Percentiles rank a stretch among this genome's conserved stretches.
Conservation (phyloP, 1,140 invertebrate genomes). For the Drosophila aff. region DNA sequence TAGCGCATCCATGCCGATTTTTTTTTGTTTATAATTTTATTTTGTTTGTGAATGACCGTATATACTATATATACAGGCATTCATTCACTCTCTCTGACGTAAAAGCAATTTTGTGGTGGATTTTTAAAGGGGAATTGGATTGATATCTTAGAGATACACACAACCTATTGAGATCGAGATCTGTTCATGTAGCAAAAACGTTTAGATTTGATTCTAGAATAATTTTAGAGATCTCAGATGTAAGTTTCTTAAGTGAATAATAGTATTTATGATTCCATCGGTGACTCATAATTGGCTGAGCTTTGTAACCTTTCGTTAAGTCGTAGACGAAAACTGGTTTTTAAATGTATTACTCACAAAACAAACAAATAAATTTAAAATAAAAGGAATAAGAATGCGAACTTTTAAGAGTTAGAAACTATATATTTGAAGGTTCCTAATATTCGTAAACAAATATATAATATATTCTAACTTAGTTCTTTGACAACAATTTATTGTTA, state of each 20-base stretch:
- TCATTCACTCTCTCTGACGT: slow-evolving; percentile 25
- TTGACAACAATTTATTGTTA: not conserved
- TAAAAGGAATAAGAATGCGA: not conserved
- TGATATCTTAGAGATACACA: slow-evolving; percentile 12
- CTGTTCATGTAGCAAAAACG: not conserved
- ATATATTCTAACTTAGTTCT: not conserved
- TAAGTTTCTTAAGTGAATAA: not conserved
- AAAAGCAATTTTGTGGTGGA: slow-evolving; percentile 11
- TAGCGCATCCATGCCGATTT: slow-evolving; percentile 18
- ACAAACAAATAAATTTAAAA: not conserved
- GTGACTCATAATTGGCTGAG: slow-evolving; percentile 16
- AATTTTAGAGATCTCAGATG: not conserved
- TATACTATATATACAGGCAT: slow-evolving; percentile 24
- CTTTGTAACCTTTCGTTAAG: slow-evolving; percentile 7
- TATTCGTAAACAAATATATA: not conserved
- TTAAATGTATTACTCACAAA: slow-evolving; percentile 16
- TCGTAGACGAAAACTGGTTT: slow-evolving; percentile 10
- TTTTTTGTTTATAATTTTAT: slow-evolving; percentile 38
- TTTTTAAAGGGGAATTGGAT: not conserved
- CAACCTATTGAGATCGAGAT: not conserved
- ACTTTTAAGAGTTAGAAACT: too few relatives aligned
- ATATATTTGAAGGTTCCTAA: not conserved
- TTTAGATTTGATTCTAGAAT: not conserved
- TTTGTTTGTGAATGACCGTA: slow-evolving; percentile 31
- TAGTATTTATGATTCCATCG: slow-evolving; percentile 2